A percentile compares a stretch with the other conserved stretches of the same genome.
Evolutionary conservation across 37 sponge, comb jelly and placozoan genomes (phyloP).

Genomic region (Agelas oroides): DNA sequence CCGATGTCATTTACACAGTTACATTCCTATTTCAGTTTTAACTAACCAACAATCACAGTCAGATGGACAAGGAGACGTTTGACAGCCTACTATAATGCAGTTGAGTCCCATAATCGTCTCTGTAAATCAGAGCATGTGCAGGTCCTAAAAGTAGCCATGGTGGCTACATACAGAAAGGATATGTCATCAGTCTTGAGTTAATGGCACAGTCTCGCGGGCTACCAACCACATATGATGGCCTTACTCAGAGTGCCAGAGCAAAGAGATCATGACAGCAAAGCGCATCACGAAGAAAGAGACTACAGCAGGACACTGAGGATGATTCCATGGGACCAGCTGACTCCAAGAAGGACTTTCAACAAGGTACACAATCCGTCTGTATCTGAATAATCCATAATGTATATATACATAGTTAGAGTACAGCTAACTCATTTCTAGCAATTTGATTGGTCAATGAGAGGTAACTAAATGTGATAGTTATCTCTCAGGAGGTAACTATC

Average conservation of each 20-base stretch:
- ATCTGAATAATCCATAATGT: too few relatives aligned
- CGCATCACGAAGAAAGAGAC: slow-evolving; percentile 8
- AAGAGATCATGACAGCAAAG: slow-evolving; percentile 11
- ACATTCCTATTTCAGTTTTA: not conserved
- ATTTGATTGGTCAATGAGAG: too few relatives aligned
- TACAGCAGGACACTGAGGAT: not conserved
- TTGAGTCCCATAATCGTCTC: slow-evolving; percentile 34
- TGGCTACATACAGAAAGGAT: slow-evolving; percentile 34
- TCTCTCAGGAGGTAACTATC: too few relatives aligned
- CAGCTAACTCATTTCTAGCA: too few relatives aligned
- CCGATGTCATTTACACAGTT: not conserved
- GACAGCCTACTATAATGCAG: slow-evolving; percentile 36
- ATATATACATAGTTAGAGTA: too few relatives aligned
- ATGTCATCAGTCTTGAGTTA: slow-evolving; percentile 20
- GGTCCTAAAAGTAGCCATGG: slow-evolving; percentile 42
- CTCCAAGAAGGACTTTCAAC: not conserved
- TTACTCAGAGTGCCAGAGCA: not conserved
- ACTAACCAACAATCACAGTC: not conserved
- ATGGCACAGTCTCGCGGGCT: slow-evolving; percentile 34
- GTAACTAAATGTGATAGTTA: too few relatives aligned
- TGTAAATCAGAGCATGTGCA: slow-evolving; percentile 5
- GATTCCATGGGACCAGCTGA: slow-evolving; percentile 42
- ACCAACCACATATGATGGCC: slow-evolving; percentile 5
- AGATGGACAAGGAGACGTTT: slow-evolving; percentile 31
- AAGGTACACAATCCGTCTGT: not conserved